These are phyloP conservation scores for Pharmacophagus antenor DNA, from an alignment of 2,888 invertebrate species.

Conservation along the genomic window DNA sequence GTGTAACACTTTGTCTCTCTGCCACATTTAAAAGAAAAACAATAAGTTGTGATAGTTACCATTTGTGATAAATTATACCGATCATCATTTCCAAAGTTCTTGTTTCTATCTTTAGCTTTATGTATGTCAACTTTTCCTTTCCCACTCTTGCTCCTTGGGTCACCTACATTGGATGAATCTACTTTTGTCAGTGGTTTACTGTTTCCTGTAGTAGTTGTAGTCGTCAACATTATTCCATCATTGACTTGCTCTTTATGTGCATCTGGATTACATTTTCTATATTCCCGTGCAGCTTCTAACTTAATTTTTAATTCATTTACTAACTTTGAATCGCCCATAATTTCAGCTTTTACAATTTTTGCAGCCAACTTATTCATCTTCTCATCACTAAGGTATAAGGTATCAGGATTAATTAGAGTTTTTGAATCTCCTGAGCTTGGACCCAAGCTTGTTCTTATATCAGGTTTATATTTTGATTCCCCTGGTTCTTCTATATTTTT, in stretches of 20 bases:
- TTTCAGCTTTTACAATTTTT: constrained; percentile 95
- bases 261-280: constrained; percentile 66
- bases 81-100: constrained; percentile 95
- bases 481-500: constrained; percentile 26
- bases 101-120: constrained; percentile 84
- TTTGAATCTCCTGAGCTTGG: constrained; percentile 30
- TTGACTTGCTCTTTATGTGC: constrained; percentile 56
- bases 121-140: constrained; percentile 87
- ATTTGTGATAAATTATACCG: constrained; percentile 91
- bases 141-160: constrained; percentile 64
- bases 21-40: too few species aligned
- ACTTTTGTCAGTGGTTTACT: constrained; percentile 82
- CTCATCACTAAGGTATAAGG: constrained; percentile 83
- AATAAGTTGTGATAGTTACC: constrained; percentile 78
- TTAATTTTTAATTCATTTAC: constrained; percentile 86
- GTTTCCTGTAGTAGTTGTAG: constrained; percentile 84
- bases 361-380: constrained; percentile 96
- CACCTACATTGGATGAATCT: constrained; percentile 49
- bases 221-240: constrained; percentile 84
- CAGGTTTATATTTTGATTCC: constrained; percentile 28
- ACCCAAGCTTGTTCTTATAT: constrained; percentile 24
- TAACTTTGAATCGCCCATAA: constrained; percentile 89
- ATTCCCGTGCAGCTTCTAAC: constrained; percentile 85
- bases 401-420: constrained; percentile 34
- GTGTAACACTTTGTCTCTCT: too few species aligned